A percentile compares a stretch with the other conserved stretches of the same genome.
phyloP scores from a whole-genome alignment of 2,888 invertebrate genomes.

The Eumerus sabulonum region DNA sequence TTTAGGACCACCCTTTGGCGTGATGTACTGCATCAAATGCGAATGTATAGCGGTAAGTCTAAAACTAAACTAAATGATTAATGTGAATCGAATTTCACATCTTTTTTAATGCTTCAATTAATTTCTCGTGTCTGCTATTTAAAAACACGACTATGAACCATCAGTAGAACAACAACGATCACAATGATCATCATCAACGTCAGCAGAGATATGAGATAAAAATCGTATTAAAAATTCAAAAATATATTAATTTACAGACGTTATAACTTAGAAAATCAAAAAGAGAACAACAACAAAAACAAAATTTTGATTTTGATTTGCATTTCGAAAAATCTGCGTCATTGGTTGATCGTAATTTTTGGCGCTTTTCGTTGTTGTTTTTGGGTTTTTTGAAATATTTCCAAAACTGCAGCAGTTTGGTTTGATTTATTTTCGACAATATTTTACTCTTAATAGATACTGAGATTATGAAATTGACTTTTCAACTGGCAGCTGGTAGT shows the following conservation, averaged over 20 bases:
- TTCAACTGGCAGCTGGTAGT: slow-evolving; percentile 41
- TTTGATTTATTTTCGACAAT: slow-evolving; percentile 27
- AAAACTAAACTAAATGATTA: background rate
- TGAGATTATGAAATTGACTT: slow-evolving; percentile 44
- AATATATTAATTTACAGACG: slow-evolving; percentile 44
- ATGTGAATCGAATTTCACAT: too few species aligned
- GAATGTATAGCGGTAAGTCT: slow-evolving; percentile 94
- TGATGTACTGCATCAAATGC: slow-evolving; percentile 97
- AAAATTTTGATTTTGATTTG: slow-evolving; percentile 18
- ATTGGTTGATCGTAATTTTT: background rate
- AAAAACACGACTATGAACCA: background rate
- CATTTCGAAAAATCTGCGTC: slow-evolving; percentile 37
- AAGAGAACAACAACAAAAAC: background rate
- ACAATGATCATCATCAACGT: background rate
- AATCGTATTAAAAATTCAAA: slow-evolving; percentile 35
- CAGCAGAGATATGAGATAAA: background rate
- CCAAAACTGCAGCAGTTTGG: slow-evolving; percentile 13
- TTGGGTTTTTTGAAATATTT: slow-evolving; percentile 4
- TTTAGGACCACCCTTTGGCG: slow-evolving; percentile 94
- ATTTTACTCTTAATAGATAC: slow-evolving; percentile 45
- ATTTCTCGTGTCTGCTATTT: slow-evolving; percentile 28
- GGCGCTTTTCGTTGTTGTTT: too few species aligned
- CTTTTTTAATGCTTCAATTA: slow-evolving; percentile 40
- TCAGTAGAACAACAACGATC: slow-evolving; percentile 1
- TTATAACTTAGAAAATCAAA: slow-evolving; percentile 46